Conservation (phyloP, 1,140 invertebrate species). For the Trichogramma pretiosum region DNA sequence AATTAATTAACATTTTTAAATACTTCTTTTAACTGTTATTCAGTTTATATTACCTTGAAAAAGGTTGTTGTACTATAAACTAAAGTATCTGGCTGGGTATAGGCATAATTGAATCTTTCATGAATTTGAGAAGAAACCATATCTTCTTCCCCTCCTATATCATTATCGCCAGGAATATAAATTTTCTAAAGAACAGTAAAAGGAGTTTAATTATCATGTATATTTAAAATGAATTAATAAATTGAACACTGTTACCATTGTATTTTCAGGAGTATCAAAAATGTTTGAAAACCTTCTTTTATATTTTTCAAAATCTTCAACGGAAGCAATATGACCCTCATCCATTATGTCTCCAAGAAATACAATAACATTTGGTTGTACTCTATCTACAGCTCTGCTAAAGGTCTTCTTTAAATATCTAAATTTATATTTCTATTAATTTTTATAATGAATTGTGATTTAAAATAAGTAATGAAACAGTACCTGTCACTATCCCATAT, state of each 20-base stretch:
- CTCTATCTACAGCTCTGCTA: slow-evolving; percentile 56
- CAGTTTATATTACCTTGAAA: slow-evolving; percentile 46
- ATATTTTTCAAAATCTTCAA: slow-evolving; percentile 61
- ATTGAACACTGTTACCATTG: slow-evolving; percentile 42
- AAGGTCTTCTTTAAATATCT: slow-evolving; percentile 79
- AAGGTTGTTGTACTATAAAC: slow-evolving; percentile 51
- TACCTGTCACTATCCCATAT: slow-evolving; percentile 79
- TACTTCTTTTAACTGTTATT: slow-evolving; percentile 1
- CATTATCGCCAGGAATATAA: slow-evolving; percentile 88
- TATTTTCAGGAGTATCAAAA: slow-evolving; percentile 52
- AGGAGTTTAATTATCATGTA: background rate
- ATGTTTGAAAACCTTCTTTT: slow-evolving; percentile 61
- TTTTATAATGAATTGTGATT: slow-evolving; percentile 34
- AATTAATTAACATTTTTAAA: slow-evolving; percentile 6
- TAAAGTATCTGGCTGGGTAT: slow-evolving; percentile 58
- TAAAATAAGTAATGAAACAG: slow-evolving; percentile 16
- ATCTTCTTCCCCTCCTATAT: slow-evolving; percentile 87
- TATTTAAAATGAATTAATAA: slow-evolving; percentile 3
- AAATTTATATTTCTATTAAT: slow-evolving; percentile 16
- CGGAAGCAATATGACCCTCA: slow-evolving; percentile 72
- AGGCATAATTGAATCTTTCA: slow-evolving; percentile 68
- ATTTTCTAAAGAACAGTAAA: slow-evolving; percentile 55
- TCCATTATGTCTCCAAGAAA: slow-evolving; percentile 90
- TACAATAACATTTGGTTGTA: slow-evolving; percentile 76
- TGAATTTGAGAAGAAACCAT: slow-evolving; percentile 63